Evolutionary conservation across 2,888 invertebrate species (phyloP), one percentile per base, ranked within the genome.

Genomic region (Sarcophaga variegata): DNA sequence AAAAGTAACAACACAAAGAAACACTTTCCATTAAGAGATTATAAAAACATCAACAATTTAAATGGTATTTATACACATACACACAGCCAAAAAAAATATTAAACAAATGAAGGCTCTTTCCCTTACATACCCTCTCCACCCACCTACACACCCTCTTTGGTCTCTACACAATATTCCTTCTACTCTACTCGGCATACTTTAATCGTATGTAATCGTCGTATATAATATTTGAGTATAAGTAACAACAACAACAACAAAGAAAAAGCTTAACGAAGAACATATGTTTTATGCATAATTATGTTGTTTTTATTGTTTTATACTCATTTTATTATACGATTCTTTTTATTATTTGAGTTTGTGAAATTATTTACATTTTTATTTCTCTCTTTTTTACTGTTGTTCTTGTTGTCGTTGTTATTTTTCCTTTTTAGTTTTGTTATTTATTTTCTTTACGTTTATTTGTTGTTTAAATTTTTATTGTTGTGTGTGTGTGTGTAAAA

Each of bases 41-140:
- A 74, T 74, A 74, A 74, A 74, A 63, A 75, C 75, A 75, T 75
- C 75, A 64, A 25, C 75, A 75, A 64, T 27, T 62, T 11, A 17
- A 74, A 49, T 11, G 47, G 12, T 20, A 63, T 63, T 74, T 25
- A 59, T 10, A 45, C 20, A 45, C n/a, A 67, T 12, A 66, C 10
- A n/a, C 25, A n/a, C 6, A 22, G 0, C 27, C 25, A 63, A 27
- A 12, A 12, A 22, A 22, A 11, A 25, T 11, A 11, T 62, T 20
- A 64, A 64, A 64, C 37, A 37, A 37, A 37, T 37, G 37, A 37
- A 37, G 37, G 37, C 37, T 8, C 10, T 37, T 37, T 37, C 6
- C 37, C 37, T 37, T 37, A 37, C 37, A 37, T 37, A 8, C 37
- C 0, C 1, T 37, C 37, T 37, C 8, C 37, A 10, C 37, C 37